Base-by-base conservation (phyloP, 2,888 invertebrate species). In the Clistopyga incitator region DNA sequence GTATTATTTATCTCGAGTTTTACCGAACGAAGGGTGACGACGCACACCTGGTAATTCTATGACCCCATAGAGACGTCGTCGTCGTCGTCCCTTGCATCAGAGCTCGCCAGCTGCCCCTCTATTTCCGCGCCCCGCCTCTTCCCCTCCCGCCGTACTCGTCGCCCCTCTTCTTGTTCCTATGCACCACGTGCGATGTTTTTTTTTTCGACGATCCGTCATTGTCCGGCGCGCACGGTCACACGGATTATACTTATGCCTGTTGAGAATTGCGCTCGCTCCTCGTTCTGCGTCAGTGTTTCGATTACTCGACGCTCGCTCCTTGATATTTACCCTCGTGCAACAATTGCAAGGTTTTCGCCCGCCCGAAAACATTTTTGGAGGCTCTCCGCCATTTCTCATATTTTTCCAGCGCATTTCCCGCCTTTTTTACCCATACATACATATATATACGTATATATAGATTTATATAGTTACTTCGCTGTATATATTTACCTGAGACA, bases 41-140 rank as follows among this genome's bases (percentile, higher is more conserved):
- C n/a, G n/a, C n/a, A 86, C 90, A 90, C 90, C 90, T 90, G 90
- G 90, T 89, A 88, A 89, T 88, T 89, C 86, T 86, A 88, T 88
- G 88, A 87, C 87, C 88, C 88, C 86, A 85, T 84, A 82, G 84
- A 86, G 85, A 87, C 84, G 86, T 86, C 47, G 86, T 88, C 87
- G 85, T 87, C 84, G 86, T 86, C 47, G 86, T 88, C 87, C 87
- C 87, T 87, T 88, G 86, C 87, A 87, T 86, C 82, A 81, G 85
- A 85, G 85, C 3, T 3, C 56, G 68, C 80, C 85, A 85, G 81
- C 79, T 77, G 85, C 79, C 78, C 76, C 82, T 72, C 23, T 20
- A 61, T 78, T 75, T 81, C 34, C 61, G 18, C 50, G 23, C 56
- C 67, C 23, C 70, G 77, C 81, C 72, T 70, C 65, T 29, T 78